These are phyloP conservation scores for Margarornis squamiger DNA, from an alignment of 2,797 vertebrate species.

Conservation along the genomic window DNA sequence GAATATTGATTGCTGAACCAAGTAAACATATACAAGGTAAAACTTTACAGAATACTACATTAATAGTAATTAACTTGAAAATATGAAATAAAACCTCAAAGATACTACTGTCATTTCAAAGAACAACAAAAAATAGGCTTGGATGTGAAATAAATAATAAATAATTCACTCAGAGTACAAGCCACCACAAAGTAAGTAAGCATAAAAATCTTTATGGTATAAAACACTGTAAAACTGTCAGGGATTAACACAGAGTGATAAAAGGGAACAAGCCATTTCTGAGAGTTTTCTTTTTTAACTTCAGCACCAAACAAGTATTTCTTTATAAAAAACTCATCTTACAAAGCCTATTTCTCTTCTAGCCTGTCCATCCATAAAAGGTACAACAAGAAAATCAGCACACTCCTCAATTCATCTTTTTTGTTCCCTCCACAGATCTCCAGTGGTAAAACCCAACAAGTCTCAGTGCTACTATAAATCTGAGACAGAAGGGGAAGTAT, in stretches of 20 bases:
- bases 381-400: not conserved
- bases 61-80: not conserved
- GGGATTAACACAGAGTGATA: not conserved
- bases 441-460: not conserved
- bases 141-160: not conserved
- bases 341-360: not conserved
- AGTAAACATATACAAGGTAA: not conserved
- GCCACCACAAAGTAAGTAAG: not conserved
- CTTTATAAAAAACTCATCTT: not conserved
- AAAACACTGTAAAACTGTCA: not conserved
- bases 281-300: not conserved
- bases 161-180: not conserved
- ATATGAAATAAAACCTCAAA: not conserved
- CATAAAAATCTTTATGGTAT: not conserved
- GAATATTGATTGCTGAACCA: not conserved
- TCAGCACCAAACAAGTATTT: not conserved
- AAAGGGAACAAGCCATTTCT: not conserved
- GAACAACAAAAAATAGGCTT: not conserved
- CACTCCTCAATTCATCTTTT: not conserved
- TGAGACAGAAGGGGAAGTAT: not conserved
- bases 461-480: not conserved
- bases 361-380: not conserved
- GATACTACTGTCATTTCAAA: not conserved
- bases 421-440: not conserved
- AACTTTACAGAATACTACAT: not conserved